Evolutionary conservation across 2,797 vertebrate genomes (phyloP).

Genomic region (Cottoperca gobio): DNA sequence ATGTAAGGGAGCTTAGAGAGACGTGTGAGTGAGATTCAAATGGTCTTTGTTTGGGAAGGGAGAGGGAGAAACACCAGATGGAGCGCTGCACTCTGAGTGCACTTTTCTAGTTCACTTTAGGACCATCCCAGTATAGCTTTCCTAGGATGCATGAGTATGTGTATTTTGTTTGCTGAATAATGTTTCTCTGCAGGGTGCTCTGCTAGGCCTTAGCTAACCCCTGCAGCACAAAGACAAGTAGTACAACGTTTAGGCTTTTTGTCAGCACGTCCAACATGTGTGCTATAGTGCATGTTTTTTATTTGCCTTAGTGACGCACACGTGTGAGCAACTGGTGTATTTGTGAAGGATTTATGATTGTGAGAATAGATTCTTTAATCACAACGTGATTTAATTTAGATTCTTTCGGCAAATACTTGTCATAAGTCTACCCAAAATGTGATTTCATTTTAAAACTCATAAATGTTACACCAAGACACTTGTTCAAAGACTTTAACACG

Average conservation of each 20-base stretch:
- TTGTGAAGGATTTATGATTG: not conserved
- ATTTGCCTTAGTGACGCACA: not conserved
- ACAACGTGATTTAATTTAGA: too few species aligned
- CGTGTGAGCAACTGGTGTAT: not conserved
- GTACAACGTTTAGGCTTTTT: not conserved
- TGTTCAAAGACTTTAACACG: too few species aligned
- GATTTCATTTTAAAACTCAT: not conserved
- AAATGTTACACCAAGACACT: not conserved
- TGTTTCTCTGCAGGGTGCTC: constrained; percentile 4
- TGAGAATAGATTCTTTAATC: not conserved
- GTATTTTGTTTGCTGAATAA: constrained; percentile 22
- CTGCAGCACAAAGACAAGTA: constrained; percentile 1
- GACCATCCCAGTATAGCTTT: not conserved
- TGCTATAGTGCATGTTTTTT: not conserved
- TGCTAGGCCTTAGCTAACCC: constrained; percentile 1
- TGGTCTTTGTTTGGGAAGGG: too few species aligned
- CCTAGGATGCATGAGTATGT: not conserved
- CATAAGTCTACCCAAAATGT: not conserved
- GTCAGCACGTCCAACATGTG: constrained; percentile 3
- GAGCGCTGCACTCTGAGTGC: too few species aligned
- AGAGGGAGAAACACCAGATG: too few species aligned
- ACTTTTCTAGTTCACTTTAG: too few species aligned
- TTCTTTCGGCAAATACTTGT: too few species aligned
- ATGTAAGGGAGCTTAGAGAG: too few species aligned
- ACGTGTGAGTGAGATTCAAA: too few species aligned